These are phyloP conservation scores for Drosophila quasianomalipes DNA, from an alignment of 2,888 invertebrate species.

Conservation along the genomic window DNA sequence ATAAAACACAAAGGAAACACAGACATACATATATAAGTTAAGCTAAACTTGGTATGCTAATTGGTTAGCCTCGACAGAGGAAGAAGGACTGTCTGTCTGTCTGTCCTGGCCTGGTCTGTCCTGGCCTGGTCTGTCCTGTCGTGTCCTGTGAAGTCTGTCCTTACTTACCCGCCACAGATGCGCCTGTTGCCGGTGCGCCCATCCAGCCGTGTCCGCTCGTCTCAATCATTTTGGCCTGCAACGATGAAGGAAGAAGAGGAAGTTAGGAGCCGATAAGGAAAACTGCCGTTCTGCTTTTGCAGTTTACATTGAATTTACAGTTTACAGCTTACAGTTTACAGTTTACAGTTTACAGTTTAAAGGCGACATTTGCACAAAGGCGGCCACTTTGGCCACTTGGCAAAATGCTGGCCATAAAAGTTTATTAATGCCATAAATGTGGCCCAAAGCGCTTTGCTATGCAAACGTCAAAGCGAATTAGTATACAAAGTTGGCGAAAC, in stretches of 20 bases:
- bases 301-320: constrained; percentile 1
- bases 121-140: not conserved
- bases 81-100: constrained; percentile 8
- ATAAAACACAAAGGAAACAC: constrained; percentile 15
- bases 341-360: constrained; percentile 15
- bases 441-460: constrained; percentile 72
- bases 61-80: constrained; percentile 16
- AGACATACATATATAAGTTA: constrained; percentile 23
- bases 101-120: not conserved
- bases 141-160: not conserved
- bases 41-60: constrained; percentile 47
- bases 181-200: constrained; percentile 83
- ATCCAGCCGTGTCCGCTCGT: constrained; percentile 84
- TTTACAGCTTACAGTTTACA: not conserved
- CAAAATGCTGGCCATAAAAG: constrained; percentile 76
- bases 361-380: constrained; percentile 49
- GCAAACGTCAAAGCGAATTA: constrained; percentile 80
- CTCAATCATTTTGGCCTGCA: constrained; percentile 84
- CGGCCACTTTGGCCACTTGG: constrained; percentile 27
- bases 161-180: constrained; percentile 84
- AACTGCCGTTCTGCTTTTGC: constrained; percentile 45
- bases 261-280: constrained; percentile 29
- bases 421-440: constrained; percentile 81
- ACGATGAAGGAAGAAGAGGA: constrained; percentile 17
- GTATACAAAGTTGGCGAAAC: constrained; percentile 73